Conservation (phyloP, 92 coral and sea anemone genomes). For the Hydrozoanthus gracilis region DNA sequence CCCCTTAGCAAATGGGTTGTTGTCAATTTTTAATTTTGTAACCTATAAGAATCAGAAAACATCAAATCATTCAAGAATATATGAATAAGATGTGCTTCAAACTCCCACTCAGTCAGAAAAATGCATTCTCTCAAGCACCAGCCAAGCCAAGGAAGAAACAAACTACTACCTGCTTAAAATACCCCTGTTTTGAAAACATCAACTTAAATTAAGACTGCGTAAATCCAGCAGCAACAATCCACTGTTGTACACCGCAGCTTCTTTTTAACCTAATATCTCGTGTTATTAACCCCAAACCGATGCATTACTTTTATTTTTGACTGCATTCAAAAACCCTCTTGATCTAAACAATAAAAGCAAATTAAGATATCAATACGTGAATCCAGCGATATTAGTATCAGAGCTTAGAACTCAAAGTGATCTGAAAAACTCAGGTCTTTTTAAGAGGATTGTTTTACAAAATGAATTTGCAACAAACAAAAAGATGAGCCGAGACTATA, state of each 20-base stretch:
- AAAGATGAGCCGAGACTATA: not conserved
- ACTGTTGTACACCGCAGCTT: not conserved
- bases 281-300: constrained; percentile 24
- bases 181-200: constrained; percentile 19
- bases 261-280: not conserved
- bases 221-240: not conserved
- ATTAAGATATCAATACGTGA: constrained; percentile 38
- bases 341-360: constrained; percentile 26
- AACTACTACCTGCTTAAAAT: not conserved
- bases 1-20: constrained; percentile 99
- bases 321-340: constrained; percentile 9
- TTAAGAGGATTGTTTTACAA: constrained; percentile 27
- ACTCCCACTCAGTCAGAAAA: not conserved
- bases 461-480: constrained; percentile 37
- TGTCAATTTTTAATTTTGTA: constrained; percentile 95
- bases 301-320: not conserved
- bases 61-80: not conserved
- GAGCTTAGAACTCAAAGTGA: not conserved
- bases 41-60: constrained; percentile 65
- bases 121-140: constrained; percentile 1
- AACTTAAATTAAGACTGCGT: not conserved
- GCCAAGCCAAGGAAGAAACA: constrained; percentile 4
- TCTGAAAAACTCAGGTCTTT: not conserved
- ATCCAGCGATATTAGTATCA: constrained; percentile 33
- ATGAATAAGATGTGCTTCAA: not conserved